Base-by-base conservation (phyloP, 1,140 invertebrate species). In the Hermetia illucens region DNA sequence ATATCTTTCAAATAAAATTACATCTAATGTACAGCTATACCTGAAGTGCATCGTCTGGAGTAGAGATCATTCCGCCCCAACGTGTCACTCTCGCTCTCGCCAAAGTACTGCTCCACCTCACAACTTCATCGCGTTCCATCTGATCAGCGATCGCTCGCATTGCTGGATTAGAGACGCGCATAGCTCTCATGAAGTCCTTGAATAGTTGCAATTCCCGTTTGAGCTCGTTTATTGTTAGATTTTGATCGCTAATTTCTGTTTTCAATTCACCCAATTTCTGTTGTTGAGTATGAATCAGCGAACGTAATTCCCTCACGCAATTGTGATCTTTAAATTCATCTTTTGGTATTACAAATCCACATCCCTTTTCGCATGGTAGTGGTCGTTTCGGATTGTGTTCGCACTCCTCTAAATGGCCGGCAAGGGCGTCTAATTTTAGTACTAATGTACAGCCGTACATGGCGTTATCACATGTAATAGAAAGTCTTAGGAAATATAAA, bases 51-150 rank as follows among this genome's bases (percentile, higher is more conserved):
- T 87, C 83, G 67, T 96, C 91, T 4, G 91, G 92, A 2, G 92
- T 96, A 13, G 88, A 92, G 40, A 95, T 94, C 87, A 96, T 95
- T 37, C 91, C 91, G 37, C 91, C 92, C 92, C 91, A 97, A 36
- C 91, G 69, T 2, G 87, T 92, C 19, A 95, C 90, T 45, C 88
- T 64, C 2, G 91, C 91, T 34, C 85, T 65, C 12, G 83, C 73
- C 16, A 96, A 62, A 2, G 82, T 81, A 42, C 72, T 77, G 20
- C 86, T 82, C 92, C 91, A 96, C 55, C 87, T 71, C n/a, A 86
- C 69, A 34, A 93, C 82, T 65, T 93, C 89, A 51, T 92, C 85
- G 34, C 85, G 73, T 59, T 94, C 88, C 79, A 93, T 90, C 48
- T 89, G 82, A 54, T 91, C 83, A 4, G 82, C 81, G 29, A 93